A percentile compares a stretch with the other conserved stretches of the same genome.
Evolutionary conservation across 2,888 invertebrate species (phyloP).

Genomic region (Leptura quadrifasciata): DNA sequence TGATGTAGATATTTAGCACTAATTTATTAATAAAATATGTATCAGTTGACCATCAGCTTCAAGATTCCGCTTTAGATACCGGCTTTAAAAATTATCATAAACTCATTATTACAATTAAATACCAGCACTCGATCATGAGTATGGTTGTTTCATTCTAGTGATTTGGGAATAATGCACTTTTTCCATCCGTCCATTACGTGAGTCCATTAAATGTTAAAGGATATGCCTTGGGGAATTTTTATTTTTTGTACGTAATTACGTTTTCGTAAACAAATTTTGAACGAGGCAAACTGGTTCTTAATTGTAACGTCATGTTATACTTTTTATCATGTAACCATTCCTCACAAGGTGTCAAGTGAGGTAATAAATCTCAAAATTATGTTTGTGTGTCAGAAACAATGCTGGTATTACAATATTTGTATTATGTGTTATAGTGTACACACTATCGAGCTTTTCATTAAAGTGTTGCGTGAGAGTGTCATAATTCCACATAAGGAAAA

Average conservation of each 20-base stretch:
- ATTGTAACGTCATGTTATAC: constrained; percentile 41
- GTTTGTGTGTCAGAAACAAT: constrained; percentile 40
- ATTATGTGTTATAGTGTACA: constrained; percentile 14
- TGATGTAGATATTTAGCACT: too few relatives aligned
- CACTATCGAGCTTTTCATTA: constrained; percentile 16
- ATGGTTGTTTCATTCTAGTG: not conserved
- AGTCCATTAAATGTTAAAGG: not conserved
- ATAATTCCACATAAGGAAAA: constrained; percentile 17
- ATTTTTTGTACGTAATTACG: not conserved
- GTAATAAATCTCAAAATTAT: constrained; percentile 46
- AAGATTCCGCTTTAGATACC: not conserved
- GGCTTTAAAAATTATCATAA: not conserved
- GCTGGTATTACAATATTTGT: constrained; percentile 18
- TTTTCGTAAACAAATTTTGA: constrained; percentile 37
- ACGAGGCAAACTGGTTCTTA: constrained; percentile 49
- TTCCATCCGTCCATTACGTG: constrained; percentile 15
- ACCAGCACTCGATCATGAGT: not conserved
- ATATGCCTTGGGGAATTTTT: constrained; percentile 15
- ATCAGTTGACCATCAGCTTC: not conserved
- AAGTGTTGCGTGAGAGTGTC: constrained; percentile 17
- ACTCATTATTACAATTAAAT: not conserved
- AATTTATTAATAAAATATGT: too few relatives aligned
- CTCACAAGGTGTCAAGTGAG: constrained; percentile 38
- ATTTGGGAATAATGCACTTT: not conserved
- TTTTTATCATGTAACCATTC: constrained; percentile 42